Base-by-base conservation (phyloP, 2,113 vertebrate genomes). In the Argyrosomus japonicus region DNA sequence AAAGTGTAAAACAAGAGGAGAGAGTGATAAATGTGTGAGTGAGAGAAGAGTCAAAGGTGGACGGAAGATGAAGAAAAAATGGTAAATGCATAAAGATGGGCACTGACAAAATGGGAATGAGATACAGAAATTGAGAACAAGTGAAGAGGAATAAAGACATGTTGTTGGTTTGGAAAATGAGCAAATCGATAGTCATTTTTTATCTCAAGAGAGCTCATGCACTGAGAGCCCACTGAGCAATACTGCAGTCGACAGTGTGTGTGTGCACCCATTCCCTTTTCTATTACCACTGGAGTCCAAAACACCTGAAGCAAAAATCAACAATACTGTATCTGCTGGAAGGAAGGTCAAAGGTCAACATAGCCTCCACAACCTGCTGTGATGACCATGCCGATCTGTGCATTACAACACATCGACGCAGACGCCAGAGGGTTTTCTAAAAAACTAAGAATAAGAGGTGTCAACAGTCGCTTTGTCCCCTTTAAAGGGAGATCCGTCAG, bases 241-340 rank as follows among this genome's bases (percentile, higher is more conserved):
- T 4, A 53, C 36, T 78, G 50, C 27, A 50, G 61, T 43, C 45
- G 11, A 5, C 36, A 70, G 12, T 57, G 25, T 57, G 29, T 43
- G 19, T 48, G 18, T n/a, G 32, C 67, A 58, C 19, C 51, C 57
- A 15, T 48, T 17, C 40, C 6, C 50, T 63, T 82, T 72, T 62
- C 36, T 51, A 27, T 81, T 64, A 51, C 56, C 19, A 45, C 60
- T 77, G 15, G 71, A 60, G 64, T 69, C 17, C 54, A 57, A 54
- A 89, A 81, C 61, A 85, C 84, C 65, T 68, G 61, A 81, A 83
- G 74, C 68, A 69, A 77, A 48, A 60, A 73, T 80, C 62, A 53
- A 68, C 58, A 75, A 57, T 53, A 75, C 73, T 69, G 65, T 69
- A 67, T 76, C 25, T 56, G 69, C 84, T 36, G 63, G n/a, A 58